These are phyloP conservation scores for Etia nguti DNA, from an alignment of 2,113 vertebrate species.

Conservation along the genomic window DNA sequence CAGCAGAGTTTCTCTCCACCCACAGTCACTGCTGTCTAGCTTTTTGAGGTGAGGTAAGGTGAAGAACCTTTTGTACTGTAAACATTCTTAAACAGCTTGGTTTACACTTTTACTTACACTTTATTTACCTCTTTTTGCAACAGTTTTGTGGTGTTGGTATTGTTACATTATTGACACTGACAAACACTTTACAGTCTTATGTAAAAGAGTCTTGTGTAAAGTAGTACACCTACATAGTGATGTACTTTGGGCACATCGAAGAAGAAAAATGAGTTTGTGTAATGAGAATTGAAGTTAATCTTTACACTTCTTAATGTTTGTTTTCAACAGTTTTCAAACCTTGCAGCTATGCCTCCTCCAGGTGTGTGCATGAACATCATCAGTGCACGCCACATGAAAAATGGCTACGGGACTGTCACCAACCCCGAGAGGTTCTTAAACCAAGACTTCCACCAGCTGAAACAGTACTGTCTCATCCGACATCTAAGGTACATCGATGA, in stretches of 20 bases:
- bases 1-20: not conserved
- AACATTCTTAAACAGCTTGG: not conserved
- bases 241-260: fast-evolving
- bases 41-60: not conserved
- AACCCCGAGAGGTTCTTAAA: slow-evolving; percentile 51
- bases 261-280: not conserved
- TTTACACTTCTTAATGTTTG: not conserved
- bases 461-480: slow-evolving; percentile 24
- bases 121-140: not conserved
- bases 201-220: not conserved
- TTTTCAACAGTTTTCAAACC: not conserved
- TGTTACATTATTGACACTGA: not conserved
- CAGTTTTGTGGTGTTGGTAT: not conserved
- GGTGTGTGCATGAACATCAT: slow-evolving; percentile 67
- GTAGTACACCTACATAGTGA: not conserved
- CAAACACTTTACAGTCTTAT: not conserved
- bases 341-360: slow-evolving; percentile 53
- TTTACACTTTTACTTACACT: not conserved
- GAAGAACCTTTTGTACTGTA: fast-evolving
- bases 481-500: slow-evolving; percentile 53
- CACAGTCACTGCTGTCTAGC: not conserved
- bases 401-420: slow-evolving; percentile 34
- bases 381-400: slow-evolving; percentile 38
- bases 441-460: slow-evolving; percentile 56
- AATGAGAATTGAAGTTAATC: not conserved